Evolutionary conservation across 2,113 vertebrate species (phyloP), one percentile per base, ranked within the genome.

Genomic region (Tetrao urogallus): DNA sequence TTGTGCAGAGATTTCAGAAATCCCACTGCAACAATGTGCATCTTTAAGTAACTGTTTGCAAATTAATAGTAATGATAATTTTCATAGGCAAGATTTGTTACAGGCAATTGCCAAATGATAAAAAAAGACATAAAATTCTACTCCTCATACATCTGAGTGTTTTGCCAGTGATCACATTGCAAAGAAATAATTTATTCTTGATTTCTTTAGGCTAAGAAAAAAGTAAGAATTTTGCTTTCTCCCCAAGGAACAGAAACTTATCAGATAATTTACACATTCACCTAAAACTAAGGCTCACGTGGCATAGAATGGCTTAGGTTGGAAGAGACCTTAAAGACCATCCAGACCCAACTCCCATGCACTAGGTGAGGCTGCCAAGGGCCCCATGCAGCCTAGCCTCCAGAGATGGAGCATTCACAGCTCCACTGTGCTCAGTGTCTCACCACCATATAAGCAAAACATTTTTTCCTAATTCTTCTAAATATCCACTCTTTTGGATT

Each of bases 61-160:
- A 81, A 48, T 0, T 28, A 70, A 34, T 5, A 40, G 5, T 10
- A 60, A 65, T 63, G 16, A 20, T 42, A 10, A 13, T 61, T 42
- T 47, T 40, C 19, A 9, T 15, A 74, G 70, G 16, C 1, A 5
- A 6, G 34, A 74, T 56, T 34, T 70, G 52, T 56, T n/a, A 75
- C 67, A 85, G 34, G 17, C 15, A 66, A 7, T 14, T 75, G 6
- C 25, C 8, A 74, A 81, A 50, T n/a, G 1, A 42, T 11, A n/a
- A 12, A 57, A 60, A 27, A 43, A 28, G 38, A 1, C 5, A 13
- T 82, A 17, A 64, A 58, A 43, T 72, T 65, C 34, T 72, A 17
- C 13, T 28, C 0, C 4, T 27, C 11, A 30, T 19, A 22, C 0
- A 54, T 11, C 13, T 40, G 14, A 52, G 30, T 70, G 10, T 42